Conservation (phyloP, 2,888 invertebrate species). For the Linyphia triangularis region DNA sequence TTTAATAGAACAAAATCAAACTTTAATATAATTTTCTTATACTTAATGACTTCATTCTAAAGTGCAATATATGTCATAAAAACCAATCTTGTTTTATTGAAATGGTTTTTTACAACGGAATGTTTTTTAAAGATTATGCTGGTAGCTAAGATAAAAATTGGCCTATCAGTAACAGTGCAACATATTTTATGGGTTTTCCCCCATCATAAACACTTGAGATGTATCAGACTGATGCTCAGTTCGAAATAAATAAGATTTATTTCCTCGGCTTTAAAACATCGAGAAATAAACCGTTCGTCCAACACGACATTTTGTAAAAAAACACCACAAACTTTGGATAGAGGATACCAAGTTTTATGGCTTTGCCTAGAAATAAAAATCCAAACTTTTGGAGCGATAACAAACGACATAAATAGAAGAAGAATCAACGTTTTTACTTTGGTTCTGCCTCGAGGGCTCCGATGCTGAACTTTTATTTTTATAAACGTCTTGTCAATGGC, state of each 20-base stretch:
- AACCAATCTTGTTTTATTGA: neutral
- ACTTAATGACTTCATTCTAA: too few relatives aligned
- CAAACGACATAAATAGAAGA: slow-evolving; percentile 10
- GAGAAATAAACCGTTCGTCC: neutral
- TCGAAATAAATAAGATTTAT: neutral
- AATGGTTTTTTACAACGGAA: neutral
- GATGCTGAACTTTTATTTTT: neutral
- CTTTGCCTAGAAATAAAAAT: slow-evolving; percentile 20
- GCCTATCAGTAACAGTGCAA: neutral
- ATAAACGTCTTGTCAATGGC: neutral
- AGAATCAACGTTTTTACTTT: slow-evolving; percentile 33
- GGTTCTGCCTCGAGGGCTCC: neutral
- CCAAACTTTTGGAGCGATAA: slow-evolving; percentile 14
- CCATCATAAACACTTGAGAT: neutral
- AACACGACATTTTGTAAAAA: neutral
- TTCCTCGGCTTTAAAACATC: neutral
- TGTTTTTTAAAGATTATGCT: neutral
- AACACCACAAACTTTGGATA: neutral
- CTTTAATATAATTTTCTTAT: too few relatives aligned
- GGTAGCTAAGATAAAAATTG: too few relatives aligned
- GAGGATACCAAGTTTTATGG: slow-evolving; percentile 33
- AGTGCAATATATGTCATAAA: neutral
- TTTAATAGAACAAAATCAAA: too few relatives aligned
- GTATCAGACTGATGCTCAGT: neutral
- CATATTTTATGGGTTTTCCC: neutral